Percentiles rank a stretch among this genome's conserved stretches.
Conservation (phyloP, 2,797 vertebrate genomes). For the Clamator glandarius region DNA sequence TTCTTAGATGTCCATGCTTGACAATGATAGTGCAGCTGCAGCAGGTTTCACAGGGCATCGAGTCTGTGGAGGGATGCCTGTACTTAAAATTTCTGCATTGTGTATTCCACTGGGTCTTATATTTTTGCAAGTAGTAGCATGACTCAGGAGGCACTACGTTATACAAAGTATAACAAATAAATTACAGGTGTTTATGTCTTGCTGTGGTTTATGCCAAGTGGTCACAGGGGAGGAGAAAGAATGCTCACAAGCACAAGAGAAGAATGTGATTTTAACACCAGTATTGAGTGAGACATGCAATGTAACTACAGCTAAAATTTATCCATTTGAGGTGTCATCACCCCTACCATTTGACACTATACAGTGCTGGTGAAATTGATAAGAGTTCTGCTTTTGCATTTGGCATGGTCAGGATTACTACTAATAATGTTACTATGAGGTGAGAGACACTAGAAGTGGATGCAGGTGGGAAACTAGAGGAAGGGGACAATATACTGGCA, state of each 20-base stretch:
- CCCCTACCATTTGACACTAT: background rate
- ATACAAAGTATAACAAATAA: background rate
- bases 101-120: background rate
- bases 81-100: background rate
- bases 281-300: background rate
- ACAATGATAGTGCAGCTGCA: background rate
- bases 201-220: background rate
- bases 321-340: background rate
- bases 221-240: background rate
- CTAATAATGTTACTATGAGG: background rate
- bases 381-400: background rate
- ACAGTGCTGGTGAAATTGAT: background rate
- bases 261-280: background rate
- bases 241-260: fast-evolving
- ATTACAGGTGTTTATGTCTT: background rate
- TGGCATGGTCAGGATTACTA: background rate
- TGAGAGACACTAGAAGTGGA: background rate
- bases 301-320: background rate
- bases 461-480: background rate
- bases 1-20: background rate
- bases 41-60: background rate
- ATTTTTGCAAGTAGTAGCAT: fast-evolving
- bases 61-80: background rate
- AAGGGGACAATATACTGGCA: background rate
- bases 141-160: background rate